A percentile compares a stretch with the other conserved stretches of the same genome.
phyloP scores from a whole-genome alignment of 1,140 invertebrate species.

The Meloidogyne floridensis region DNA sequence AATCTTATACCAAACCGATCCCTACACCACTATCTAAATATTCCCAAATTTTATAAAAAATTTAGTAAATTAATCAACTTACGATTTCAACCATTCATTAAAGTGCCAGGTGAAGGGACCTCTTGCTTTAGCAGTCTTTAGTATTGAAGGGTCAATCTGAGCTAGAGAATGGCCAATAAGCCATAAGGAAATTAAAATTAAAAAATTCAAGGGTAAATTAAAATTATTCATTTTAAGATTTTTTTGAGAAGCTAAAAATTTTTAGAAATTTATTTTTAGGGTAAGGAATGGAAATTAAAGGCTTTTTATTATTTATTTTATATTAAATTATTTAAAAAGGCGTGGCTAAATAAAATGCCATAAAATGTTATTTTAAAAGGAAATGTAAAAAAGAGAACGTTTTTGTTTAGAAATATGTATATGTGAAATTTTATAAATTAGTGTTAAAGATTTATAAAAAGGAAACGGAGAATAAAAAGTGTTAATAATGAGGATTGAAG shows the following conservation, averaged over 20 bases:
- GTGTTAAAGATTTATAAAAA: too few relatives aligned
- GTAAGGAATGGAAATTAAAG: background rate
- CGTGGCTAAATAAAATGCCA: background rate
- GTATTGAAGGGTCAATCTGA: background rate
- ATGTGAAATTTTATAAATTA: background rate
- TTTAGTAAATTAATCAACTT: too few relatives aligned
- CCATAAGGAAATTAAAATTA: background rate
- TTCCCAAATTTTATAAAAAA: too few relatives aligned
- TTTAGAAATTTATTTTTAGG: background rate
- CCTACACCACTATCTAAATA: too few relatives aligned
- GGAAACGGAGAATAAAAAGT: too few relatives aligned
- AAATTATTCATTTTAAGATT: background rate
- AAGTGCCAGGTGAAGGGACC: background rate
- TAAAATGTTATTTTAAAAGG: background rate
- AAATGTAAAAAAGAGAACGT: background rate
- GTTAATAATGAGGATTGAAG: background rate
- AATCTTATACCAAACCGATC: too few relatives aligned
- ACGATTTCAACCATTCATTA: background rate
- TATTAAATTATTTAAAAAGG: background rate
- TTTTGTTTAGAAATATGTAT: background rate
- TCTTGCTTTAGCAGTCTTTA: background rate
- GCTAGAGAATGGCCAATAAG: background rate
- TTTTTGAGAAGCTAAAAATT: background rate
- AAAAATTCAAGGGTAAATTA: background rate
- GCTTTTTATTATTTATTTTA: background rate